Base-by-base conservation (phyloP, 2,797 vertebrate species). In the Balearica regulorum region DNA sequence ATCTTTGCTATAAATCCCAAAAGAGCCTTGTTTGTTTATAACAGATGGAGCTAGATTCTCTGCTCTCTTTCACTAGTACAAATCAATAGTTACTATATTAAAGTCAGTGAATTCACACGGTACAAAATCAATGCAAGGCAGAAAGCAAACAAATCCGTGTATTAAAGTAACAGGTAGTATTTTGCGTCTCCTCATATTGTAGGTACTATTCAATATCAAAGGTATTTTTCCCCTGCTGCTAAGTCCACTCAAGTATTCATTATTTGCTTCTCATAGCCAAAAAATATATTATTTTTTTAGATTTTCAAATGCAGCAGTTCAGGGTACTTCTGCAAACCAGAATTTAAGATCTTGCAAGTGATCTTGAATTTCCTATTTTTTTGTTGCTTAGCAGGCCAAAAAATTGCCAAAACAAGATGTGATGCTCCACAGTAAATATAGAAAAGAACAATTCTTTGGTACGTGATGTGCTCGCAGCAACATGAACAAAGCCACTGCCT, bases 51-150 rank as follows among this genome's bases (percentile, higher is more conserved):
- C 24, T 46, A 53, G 49, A 48, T 21, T 64, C 55, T 79, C 58
- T 0, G 0, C 31, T 73, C 20, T 58, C 69, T 93, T 64, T 62
- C 66, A 84, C 28, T 29, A 53, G 33, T 39, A 76, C 51, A 54
- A 84, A 96, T 94, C 90, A 83, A 91, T 93, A 73, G 60, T 57
- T 77, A 73, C 35, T 82, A 0, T 39, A 68, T 57, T 94, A 68
- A 96, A 84, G 41, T 70, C 64, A n/a, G 53, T 53, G 77, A 84
- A 57, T 68, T 73, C 64, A 46, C 66, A 66, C 0, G 1, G 14
- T 61, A 55, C 48, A 44, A 94, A 89, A 95, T 84, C 93, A 94
- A 87, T 77, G 54, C 44, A 89, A 93, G 93, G 22, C n/a, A 73
- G 60, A 89, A 77, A 66, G 41, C 22, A 95, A 80, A 70, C 51